Evolutionary conservation across 2,113 vertebrate species (phyloP).

Genomic region (Corythornis vintsioides): DNA sequence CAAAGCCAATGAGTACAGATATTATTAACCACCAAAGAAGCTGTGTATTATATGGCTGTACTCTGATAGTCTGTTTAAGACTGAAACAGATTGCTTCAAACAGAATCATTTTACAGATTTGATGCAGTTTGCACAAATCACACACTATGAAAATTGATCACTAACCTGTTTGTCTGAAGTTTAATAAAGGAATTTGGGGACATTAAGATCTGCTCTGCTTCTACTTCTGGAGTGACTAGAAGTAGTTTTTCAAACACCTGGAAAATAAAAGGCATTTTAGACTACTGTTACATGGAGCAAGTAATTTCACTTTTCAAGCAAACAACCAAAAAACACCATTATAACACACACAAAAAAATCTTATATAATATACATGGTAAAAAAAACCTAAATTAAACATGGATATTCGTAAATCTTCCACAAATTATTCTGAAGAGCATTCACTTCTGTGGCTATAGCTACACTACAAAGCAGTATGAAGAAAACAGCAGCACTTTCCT

Average conservation of each 20-base stretch:
- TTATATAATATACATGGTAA: neutral
- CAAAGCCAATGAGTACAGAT: neutral
- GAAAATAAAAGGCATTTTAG: neutral
- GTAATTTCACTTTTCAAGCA: neutral
- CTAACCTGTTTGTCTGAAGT: conserved; percentile 81
- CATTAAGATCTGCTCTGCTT: conserved; percentile 84
- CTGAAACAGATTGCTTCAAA: neutral
- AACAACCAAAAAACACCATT: neutral
- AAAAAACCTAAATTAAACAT: neutral
- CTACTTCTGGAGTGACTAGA: conserved; percentile 82
- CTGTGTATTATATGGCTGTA: neutral
- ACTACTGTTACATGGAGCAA: neutral
- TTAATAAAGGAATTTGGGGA: conserved; percentile 79
- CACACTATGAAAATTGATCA: neutral
- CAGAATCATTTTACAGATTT: neutral
- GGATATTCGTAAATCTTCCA: neutral
- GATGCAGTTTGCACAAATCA: neutral
- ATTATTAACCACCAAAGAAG: neutral
- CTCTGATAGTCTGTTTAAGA: neutral
- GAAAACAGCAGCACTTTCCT: neutral
- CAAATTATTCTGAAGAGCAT: neutral
- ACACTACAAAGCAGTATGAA: neutral
- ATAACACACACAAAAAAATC: neutral
- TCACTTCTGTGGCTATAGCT: neutral
- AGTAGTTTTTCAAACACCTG: conserved; percentile 92